These are phyloP conservation scores for Vandiemenella viatica DNA, from an alignment of 2,888 invertebrate species.

Conservation along the genomic window DNA sequence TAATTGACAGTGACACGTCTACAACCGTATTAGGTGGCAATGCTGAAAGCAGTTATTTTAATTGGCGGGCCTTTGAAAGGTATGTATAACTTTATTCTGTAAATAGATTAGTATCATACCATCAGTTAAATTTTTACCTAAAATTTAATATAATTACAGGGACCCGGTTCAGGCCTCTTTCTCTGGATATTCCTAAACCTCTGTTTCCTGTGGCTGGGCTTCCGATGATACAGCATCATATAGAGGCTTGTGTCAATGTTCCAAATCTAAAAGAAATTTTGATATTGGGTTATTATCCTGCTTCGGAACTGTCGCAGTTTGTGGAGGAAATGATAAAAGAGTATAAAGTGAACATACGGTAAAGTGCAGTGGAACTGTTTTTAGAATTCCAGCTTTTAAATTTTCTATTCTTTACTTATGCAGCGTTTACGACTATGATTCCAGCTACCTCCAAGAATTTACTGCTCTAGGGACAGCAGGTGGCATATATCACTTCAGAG, in stretches of 20 bases:
- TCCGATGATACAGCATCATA: constrained; percentile 92
- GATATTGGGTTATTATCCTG: constrained; percentile 84
- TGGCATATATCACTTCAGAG: constrained; percentile 91
- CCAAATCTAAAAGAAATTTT: constrained; percentile 76
- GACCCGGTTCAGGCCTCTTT: constrained; percentile 90
- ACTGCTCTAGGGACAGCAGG: constrained; percentile 90
- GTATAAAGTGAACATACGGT: constrained; percentile 36
- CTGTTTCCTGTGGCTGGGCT: constrained; percentile 92
- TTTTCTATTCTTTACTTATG: too few species aligned
- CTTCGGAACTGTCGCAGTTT: constrained; percentile 72
- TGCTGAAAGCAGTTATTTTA: constrained; percentile 51
- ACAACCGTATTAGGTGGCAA: neutral
- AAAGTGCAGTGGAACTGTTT: neutral
- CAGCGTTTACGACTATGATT: too few species aligned
- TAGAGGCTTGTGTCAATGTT: constrained; percentile 76
- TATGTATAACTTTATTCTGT: constrained; percentile 25
- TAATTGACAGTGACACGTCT: too few species aligned
- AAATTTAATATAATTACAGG: constrained; percentile 38
- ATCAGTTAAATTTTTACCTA: too few species aligned
- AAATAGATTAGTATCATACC: too few species aligned
- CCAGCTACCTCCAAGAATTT: constrained; percentile 90
- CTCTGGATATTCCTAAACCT: constrained; percentile 93
- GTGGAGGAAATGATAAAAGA: constrained; percentile 70
- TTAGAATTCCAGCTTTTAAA: neutral
- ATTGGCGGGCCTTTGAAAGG: constrained; percentile 93